Conservation (phyloP, 2,888 invertebrate species). For the Eristalis tenax region DNA sequence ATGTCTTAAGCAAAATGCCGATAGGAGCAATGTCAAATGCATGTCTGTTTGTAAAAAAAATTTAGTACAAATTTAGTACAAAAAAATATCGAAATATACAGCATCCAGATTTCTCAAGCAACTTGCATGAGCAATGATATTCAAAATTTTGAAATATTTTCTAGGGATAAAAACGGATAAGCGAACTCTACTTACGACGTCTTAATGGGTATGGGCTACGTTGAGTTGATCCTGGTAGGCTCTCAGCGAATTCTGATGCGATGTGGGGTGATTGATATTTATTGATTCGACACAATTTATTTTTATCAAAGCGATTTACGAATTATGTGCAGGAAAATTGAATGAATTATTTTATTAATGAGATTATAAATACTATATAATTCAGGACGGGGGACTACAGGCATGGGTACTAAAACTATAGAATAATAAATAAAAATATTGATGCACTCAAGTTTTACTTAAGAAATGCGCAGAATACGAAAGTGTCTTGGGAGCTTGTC, state of each 20-base stretch:
- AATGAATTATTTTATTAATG: conserved; percentile 16
- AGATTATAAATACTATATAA: background rate
- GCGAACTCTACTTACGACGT: conserved; percentile 87
- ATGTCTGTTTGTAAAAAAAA: background rate
- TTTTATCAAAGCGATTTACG: conserved; percentile 37
- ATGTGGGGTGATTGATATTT: conserved; percentile 42
- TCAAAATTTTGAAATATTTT: conserved; percentile 30
- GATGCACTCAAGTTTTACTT: background rate
- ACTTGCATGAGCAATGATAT: conserved; percentile 57
- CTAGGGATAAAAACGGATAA: conserved; percentile 36
- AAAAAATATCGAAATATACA: conserved; percentile 10
- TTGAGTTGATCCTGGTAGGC: conserved; percentile 91
- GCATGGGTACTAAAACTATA: background rate
- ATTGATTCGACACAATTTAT: conserved; percentile 9
- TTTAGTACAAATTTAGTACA: conserved; percentile 5
- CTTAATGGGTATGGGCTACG: conserved; percentile 92
- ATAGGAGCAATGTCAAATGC: conserved; percentile 19
- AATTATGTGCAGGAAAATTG: conserved; percentile 37
- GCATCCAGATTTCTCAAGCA: conserved; percentile 44
- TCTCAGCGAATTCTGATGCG: conserved; percentile 90
- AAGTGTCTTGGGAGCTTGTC: background rate
- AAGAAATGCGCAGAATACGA: background rate
- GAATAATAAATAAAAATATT: background rate
- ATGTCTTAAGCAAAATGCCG: conserved; percentile 2
- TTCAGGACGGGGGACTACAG: background rate